phyloP scores from a whole-genome alignment of 2,888 invertebrate species.

The Bimastos eiseni region DNA sequence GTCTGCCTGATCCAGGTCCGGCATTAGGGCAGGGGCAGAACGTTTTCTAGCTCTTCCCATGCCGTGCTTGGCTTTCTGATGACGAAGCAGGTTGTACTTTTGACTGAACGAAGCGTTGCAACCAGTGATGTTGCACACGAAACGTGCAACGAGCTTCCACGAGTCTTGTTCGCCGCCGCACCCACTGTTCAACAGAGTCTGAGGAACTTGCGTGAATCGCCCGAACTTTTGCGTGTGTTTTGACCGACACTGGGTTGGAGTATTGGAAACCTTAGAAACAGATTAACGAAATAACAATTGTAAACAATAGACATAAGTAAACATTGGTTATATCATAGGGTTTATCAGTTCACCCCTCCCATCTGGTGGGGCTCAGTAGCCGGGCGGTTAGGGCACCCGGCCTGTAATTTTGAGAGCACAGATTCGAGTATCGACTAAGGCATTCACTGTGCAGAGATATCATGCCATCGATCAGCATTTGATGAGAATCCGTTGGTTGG shows the following conservation, averaged over 20 bases:
- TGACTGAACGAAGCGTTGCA: conserved; percentile 27
- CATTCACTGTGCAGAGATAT: no score
- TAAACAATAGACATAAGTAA: neutral
- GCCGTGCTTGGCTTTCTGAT: conserved; percentile 28
- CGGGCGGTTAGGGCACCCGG: no score
- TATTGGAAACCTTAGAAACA: neutral
- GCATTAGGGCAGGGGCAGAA: neutral
- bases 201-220: neutral
- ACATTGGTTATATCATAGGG: no score
- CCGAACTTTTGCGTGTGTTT: neutral
- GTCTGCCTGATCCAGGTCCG: neutral
- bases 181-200: neutral
- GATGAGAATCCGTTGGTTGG: no score
- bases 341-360: no score
- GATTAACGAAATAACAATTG: neutral
- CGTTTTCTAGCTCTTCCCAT: neutral
- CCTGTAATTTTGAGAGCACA: no score
- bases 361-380: no score
- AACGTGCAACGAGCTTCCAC: conserved; percentile 28
- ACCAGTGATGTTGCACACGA: conserved; percentile 27
- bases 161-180: neutral
- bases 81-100: conserved; percentile 24
- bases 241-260: neutral
- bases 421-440: no score
- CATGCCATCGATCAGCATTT: no score